Conservation (phyloP, 2,797 vertebrate genomes). For the Prionace glauca region DNA sequence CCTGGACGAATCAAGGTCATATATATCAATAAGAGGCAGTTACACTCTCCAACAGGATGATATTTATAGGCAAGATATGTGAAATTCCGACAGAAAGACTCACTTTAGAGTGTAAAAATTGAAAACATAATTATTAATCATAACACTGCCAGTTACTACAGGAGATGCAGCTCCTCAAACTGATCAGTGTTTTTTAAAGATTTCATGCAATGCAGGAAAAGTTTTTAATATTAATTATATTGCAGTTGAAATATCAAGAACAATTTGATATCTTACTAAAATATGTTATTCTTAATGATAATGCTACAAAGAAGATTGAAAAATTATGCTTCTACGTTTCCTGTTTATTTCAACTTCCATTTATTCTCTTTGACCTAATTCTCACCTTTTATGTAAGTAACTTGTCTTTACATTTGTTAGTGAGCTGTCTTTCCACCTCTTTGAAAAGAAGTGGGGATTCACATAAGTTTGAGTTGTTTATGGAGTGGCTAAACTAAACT, state of each 20-base stretch:
- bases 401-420: not conserved
- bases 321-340: not conserved
- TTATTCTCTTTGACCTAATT: not conserved
- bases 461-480: too few relatives aligned
- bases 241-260: not conserved
- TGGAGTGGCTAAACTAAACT: too few relatives aligned
- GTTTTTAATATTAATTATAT: not conserved
- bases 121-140: not conserved
- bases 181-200: not conserved
- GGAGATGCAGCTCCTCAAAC: not conserved
- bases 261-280: not conserved
- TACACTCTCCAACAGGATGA: not conserved
- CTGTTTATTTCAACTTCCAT: too few relatives aligned
- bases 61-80: not conserved
- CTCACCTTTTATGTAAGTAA: not conserved
- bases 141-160: not conserved
- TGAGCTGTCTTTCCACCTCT: too few relatives aligned
- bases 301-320: not conserved
- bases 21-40: not conserved
- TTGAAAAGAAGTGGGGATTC: not conserved
- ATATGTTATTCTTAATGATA: not conserved
- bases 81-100: not conserved
- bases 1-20: not conserved
- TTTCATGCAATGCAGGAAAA: not conserved
- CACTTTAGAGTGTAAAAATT: not conserved